These are phyloP conservation scores for Artemia sinica DNA, from an alignment of 2,888 invertebrate genomes.

Conservation along the genomic window DNA sequence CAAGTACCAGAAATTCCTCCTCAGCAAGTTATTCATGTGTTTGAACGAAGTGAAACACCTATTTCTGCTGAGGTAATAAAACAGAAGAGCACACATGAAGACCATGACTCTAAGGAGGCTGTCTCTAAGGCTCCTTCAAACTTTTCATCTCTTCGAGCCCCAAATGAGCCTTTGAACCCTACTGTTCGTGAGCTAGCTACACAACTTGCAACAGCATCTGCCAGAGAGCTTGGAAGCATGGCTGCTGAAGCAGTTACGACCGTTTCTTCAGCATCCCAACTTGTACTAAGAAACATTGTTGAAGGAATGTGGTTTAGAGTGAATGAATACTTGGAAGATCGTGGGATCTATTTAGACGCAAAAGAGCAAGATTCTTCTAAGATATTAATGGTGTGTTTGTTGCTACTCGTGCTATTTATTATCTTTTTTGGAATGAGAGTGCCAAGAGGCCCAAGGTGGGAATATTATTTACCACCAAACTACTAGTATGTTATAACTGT, in stretches of 20 bases:
- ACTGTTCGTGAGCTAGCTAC: neutral
- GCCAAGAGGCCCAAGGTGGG: constrained; percentile 4
- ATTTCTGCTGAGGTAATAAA: neutral
- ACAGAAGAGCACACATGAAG: neutral
- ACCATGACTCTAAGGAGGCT: neutral
- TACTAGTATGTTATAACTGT: no score
- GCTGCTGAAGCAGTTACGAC: neutral
- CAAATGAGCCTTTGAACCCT: neutral
- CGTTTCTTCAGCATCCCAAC: neutral
- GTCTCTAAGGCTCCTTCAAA: neutral
- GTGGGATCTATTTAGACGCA: neutral
- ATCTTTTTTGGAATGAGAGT: constrained; percentile 3
- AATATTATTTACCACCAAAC: constrained; percentile 3
- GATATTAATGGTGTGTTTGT: neutral
- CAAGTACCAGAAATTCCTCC: constrained; percentile 1
- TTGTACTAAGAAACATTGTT: neutral
- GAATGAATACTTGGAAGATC: neutral
- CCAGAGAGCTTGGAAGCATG: constrained; percentile 6
- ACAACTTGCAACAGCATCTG: neutral
- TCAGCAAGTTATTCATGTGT: neutral
- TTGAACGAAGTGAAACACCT: constrained; percentile 1
- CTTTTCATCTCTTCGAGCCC: neutral
- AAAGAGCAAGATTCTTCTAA: constrained; percentile 1
- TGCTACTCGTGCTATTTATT: neutral
- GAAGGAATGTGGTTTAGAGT: constrained; percentile 3